Evolutionary conservation across 2,797 vertebrate species (phyloP), one percentile per base, ranked within the genome.

Genomic region (Borostomias antarcticus): DNA sequence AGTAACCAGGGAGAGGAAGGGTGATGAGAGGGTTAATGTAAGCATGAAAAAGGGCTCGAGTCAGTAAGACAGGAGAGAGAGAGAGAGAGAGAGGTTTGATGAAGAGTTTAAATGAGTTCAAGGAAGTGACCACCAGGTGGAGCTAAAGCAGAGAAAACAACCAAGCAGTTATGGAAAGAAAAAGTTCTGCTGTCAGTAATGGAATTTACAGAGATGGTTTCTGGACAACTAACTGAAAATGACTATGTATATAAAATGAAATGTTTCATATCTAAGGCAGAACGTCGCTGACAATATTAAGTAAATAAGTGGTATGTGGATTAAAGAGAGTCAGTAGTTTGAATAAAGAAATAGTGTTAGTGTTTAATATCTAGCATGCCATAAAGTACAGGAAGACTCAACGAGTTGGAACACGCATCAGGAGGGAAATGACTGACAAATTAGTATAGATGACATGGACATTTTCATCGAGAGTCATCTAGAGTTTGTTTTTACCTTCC

Each of bases 401-500:
- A 72, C 4, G 25, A 80, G 54, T 67, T 71, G n/a, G 73, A 59
- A 53, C 76, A 80, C 82, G 84, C 70, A 47, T 61, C 59, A 61
- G 57, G 48, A 68, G 78, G 58, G 50, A 63, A 72, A 50, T 68
- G 67, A 78, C 68, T 43, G 57, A 77, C 40, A 62, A 71, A 82
- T 90, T 89, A 92, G 88, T 91, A 83, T 68, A 28, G 64, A 26
- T 69, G 69, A 58, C 26, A 63, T 74, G 25, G 17, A 13, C 62
- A 45, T 62, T 67, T 54, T 52, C 28, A 56, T 56, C 1, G 32
- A n/a, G 2, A 32, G 67, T 83, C 79, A 50, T 5, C 57, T 62
- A 74, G 72, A 86, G 75, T 73, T 60, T 76, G 65, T 28, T 88
- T 88, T 97, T 95, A 98, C 96, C 96, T 96, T 96, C 95, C 88